Evolutionary conservation across 2,113 vertebrate genomes (phyloP), one percentile per base, ranked within the genome.

Genomic region (Baryphthengus martii): DNA sequence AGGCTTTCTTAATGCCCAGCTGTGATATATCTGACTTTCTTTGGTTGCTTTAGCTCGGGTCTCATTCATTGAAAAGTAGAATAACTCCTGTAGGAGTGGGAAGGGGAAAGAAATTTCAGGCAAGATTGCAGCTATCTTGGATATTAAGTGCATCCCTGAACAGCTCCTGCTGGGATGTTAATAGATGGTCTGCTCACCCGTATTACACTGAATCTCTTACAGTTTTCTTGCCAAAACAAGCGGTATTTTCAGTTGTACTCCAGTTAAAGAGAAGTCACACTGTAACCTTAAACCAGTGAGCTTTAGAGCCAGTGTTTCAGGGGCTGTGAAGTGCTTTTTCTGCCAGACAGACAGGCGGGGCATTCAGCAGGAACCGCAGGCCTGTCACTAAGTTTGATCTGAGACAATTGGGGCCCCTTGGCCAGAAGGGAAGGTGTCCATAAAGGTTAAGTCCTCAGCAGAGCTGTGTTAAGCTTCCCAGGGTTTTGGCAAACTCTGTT

Each of bases 271-370:
- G n/a, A 94, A 71, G 62, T 78, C 77, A 77, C 63, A 93, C 67
- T 19, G 72, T 93, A 95, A 94, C 47, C 20, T 77, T 91, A 97
- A 96, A 88, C 93, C 44, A 56, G 44, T 14, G 67, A 85, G 81
- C 37, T 88, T 85, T 88, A 35, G 55, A 95, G 68, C 35, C 78
- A 81, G 56, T 13, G 31, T 49, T 75, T 67, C 49, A 72, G 39
- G 28, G 63, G 40, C 68, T 74, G 25, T 66, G 24, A 52, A 66
- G 65, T 50, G 53, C 58, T 88, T 71, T 91, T 80, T 77, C 37
- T 29, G 49, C 86, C 78, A 94, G 89, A 59, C 5, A 3, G 70
- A 68, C 26, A 82, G 58, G 58, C 4, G 2, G 29, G 67, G 56
- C 12, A 9, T 62, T 79, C 55, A 40, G 71, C 77, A 52, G 71